These are phyloP conservation scores for Microhierax caerulescens DNA, from an alignment of 2,797 vertebrate genomes.

Conservation along the genomic window DNA sequence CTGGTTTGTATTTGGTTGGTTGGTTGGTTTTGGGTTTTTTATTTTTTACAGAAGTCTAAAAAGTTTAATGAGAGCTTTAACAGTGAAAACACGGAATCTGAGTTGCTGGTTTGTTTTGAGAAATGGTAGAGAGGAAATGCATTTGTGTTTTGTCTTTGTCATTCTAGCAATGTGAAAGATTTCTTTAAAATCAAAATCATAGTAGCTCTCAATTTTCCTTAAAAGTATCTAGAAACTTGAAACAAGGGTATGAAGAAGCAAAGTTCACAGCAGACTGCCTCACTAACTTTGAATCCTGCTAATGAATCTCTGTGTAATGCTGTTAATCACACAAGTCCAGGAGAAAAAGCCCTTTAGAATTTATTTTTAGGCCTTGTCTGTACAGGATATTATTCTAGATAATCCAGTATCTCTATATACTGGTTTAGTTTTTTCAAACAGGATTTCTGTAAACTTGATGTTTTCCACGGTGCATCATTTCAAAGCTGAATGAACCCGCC, in stretches of 20 bases:
- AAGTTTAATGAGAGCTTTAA: neutral
- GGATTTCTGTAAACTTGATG: neutral
- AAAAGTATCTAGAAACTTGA: neutral
- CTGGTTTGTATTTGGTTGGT: neutral
- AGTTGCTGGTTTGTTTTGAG: neutral
- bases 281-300: neutral
- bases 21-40: accelerated
- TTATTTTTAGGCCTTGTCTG: neutral
- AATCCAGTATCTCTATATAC: neutral
- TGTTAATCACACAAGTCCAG: neutral
- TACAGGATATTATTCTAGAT: neutral
- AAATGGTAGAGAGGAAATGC: neutral
- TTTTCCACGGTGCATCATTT: neutral
- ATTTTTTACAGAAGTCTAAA: neutral
- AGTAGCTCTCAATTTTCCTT: neutral
- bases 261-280: neutral
- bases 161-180: neutral
- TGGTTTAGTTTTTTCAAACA: neutral
- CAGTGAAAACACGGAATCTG: neutral
- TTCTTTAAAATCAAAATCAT: neutral
- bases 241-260: neutral
- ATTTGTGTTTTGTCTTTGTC: neutral
- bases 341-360: neutral
- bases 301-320: neutral
- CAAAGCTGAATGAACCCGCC: neutral